Evolutionary conservation across 2,797 vertebrate genomes (phyloP).

Genomic region (Leucoraja ocellata): DNA sequence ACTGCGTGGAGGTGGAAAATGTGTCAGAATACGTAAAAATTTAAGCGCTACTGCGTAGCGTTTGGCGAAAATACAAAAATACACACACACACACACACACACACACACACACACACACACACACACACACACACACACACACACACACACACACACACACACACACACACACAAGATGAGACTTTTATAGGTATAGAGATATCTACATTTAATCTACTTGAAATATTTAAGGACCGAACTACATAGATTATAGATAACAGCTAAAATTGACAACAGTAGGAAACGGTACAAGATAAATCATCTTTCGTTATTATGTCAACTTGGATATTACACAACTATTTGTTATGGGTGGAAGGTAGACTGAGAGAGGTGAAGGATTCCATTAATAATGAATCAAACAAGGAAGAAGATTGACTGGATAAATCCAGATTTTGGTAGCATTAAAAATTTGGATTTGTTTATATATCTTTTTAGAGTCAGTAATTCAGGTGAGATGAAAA

Average conservation of each 20-base stretch:
- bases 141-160: too few relatives aligned
- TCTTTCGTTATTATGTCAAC: not conserved
- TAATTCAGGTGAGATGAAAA: too few relatives aligned
- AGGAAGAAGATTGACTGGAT: not conserved
- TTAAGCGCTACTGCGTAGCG: too few relatives aligned
- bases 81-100: too few relatives aligned
- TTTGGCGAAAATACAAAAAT: too few relatives aligned
- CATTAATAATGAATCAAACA: not conserved
- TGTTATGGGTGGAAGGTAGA: not conserved
- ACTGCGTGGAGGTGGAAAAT: too few relatives aligned
- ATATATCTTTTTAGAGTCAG: not conserved
- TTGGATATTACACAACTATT: not conserved
- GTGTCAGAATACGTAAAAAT: too few relatives aligned
- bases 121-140: too few relatives aligned
- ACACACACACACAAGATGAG: too few relatives aligned
- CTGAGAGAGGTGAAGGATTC: not conserved
- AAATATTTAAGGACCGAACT: not conserved
- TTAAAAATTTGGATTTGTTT: not conserved
- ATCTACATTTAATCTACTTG: not conserved
- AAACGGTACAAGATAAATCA: not conserved
- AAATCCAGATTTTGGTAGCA: not conserved
- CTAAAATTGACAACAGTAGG: not conserved
- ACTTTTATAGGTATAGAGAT: too few relatives aligned
- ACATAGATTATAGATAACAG: not conserved
- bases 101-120: too few relatives aligned